These are phyloP conservation scores for Tetraodon nigroviridis DNA, from an alignment of 2,113 vertebrate species.

Conservation along the genomic window DNA sequence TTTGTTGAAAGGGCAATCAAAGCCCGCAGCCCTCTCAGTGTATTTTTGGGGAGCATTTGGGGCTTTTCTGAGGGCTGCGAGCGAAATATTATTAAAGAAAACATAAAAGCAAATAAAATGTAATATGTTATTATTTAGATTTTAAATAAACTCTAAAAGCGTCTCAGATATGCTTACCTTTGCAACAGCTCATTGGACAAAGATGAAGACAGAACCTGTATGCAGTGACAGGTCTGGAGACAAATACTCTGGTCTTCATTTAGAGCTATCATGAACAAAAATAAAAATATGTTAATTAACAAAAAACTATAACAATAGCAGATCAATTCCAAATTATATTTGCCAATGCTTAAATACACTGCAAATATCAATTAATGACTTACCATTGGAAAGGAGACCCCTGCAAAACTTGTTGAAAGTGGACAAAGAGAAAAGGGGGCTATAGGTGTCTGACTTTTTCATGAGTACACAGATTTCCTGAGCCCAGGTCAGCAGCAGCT, in stretches of 20 bases:
- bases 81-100: no score
- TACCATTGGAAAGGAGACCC: slow-evolving; percentile 91
- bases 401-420: slow-evolving; percentile 96
- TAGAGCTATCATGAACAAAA: slow-evolving; percentile 72
- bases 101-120: not conserved
- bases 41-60: no score
- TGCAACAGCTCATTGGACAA: slow-evolving; percentile 88
- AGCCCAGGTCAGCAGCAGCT: slow-evolving; percentile 91
- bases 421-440: slow-evolving; percentile 89
- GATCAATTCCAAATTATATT: not conserved
- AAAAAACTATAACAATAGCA: not conserved
- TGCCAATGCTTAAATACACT: not conserved
- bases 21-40: no score
- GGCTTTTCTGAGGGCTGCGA: no score
- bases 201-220: slow-evolving; percentile 86
- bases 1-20: no score
- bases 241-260: slow-evolving; percentile 86
- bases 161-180: slow-evolving; percentile 71
- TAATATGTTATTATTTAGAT: not conserved
- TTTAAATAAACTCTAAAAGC: not conserved
- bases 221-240: slow-evolving; percentile 89
- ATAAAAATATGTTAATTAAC: not conserved
- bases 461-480: slow-evolving; percentile 90
- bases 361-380: slow-evolving; percentile 32
- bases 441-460: slow-evolving; percentile 96